These are phyloP conservation scores for Sanderia malayensis DNA, from an alignment of 30 jellyfish, hydroid and myxozoan species.

Conservation along the genomic window DNA sequence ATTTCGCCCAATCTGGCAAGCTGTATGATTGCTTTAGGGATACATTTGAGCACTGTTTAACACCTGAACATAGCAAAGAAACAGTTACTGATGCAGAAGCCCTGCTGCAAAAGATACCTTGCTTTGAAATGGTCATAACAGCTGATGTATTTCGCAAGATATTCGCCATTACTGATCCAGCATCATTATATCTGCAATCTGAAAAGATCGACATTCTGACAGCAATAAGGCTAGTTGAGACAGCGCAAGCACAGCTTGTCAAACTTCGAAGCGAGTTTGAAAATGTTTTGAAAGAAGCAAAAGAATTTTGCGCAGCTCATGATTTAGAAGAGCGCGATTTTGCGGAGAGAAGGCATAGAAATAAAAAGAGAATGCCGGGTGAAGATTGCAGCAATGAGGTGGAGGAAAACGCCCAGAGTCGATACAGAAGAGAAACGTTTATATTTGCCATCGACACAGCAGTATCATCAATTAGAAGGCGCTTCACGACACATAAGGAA, in stretches of 20 bases:
- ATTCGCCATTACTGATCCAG: conserved; percentile 25
- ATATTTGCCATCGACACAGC: conserved; percentile 56
- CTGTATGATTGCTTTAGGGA: conserved; percentile 31
- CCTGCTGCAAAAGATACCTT: conserved; percentile 10
- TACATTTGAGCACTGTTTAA: neutral
- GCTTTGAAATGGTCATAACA: conserved; percentile 18
- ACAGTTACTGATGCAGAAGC: conserved; percentile 27
- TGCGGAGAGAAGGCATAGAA: conserved; percentile 9
- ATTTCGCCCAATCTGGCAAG: conserved; percentile 23
- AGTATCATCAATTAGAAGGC: conserved; percentile 34
- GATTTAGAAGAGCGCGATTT: conserved; percentile 28
- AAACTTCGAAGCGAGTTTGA: conserved; percentile 19
- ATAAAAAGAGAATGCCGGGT: conserved; percentile 23
- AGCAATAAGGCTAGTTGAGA: conserved; percentile 23
- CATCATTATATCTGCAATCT: conserved; percentile 21
- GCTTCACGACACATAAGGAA: conserved; percentile 27
- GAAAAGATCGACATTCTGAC: conserved; percentile 22
- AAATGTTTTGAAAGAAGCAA: conserved; percentile 6
- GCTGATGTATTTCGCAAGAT: conserved; percentile 19
- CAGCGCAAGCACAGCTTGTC: conserved; percentile 33
- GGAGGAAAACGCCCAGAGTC: conserved; percentile 25
- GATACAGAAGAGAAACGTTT: conserved; percentile 32
- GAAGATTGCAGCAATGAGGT: conserved; percentile 26
- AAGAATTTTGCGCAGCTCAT: conserved; percentile 15
- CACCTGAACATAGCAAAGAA: conserved; percentile 16